These are phyloP conservation scores for Aporrectodea caliginosa DNA, from an alignment of 1,140 invertebrate genomes.

Conservation along the genomic window DNA sequence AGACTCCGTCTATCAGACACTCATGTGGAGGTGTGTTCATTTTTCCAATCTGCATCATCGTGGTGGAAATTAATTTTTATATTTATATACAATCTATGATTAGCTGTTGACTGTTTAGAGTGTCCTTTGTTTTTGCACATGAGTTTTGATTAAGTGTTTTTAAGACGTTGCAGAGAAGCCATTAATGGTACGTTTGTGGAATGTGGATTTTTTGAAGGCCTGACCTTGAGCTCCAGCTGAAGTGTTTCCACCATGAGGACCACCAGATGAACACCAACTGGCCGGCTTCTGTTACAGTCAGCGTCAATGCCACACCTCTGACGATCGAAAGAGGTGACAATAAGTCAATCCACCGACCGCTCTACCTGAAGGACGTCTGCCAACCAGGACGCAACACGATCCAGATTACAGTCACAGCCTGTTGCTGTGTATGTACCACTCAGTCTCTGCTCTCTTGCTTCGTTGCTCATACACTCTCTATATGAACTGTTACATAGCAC, in stretches of 20 bases:
- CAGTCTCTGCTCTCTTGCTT: too few species aligned
- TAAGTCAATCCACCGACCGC: constrained; percentile 88
- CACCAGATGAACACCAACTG: constrained; percentile 94
- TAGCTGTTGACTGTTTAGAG: too few species aligned
- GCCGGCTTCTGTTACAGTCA: constrained; percentile 69
- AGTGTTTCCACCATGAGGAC: constrained; percentile 96
- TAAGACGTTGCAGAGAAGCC: too few species aligned
- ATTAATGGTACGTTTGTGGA: too few species aligned
- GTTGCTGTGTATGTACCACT: constrained; percentile 84
- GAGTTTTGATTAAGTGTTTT: too few species aligned
- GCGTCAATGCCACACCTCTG: constrained; percentile 70
- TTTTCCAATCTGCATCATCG: too few species aligned
- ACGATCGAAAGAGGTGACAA: constrained; percentile 84
- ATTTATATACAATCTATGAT: too few species aligned
- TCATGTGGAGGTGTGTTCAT: constrained; percentile 75
- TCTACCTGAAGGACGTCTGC: constrained; percentile 93
- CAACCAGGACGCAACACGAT: constrained; percentile 90
- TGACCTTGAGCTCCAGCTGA: constrained; percentile 80
- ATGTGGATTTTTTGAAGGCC: constrained; percentile 62
- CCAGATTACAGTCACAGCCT: constrained; percentile 91
- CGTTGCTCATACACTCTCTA: too few species aligned
- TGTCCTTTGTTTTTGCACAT: too few species aligned
- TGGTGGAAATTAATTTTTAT: too few species aligned
- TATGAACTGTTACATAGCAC: too few species aligned
- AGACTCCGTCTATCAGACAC: constrained; percentile 86